phyloP scores from a whole-genome alignment of 2,113 vertebrate genomes.

The Laticauda colubrina region DNA sequence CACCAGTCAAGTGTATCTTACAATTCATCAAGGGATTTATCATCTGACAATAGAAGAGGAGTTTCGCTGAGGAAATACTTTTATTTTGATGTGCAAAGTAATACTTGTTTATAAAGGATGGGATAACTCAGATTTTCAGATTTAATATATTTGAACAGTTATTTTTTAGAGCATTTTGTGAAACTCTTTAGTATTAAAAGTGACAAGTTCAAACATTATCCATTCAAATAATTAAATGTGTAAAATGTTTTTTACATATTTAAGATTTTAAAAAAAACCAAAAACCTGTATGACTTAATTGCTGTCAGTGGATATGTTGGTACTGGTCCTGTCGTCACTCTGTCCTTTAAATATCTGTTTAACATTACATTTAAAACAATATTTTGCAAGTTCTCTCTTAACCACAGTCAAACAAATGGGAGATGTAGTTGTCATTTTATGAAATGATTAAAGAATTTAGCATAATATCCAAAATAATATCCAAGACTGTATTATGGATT shows the following conservation, averaged over 20 bases:
- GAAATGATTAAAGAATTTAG: slow-evolving; percentile 5
- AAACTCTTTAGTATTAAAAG: slow-evolving; percentile 31
- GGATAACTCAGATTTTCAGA: slow-evolving; percentile 5
- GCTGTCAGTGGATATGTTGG: slow-evolving; percentile 34
- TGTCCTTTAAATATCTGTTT: slow-evolving; percentile 41
- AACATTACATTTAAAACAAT: slow-evolving; percentile 35
- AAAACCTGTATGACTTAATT: not conserved
- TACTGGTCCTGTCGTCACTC: slow-evolving; percentile 30
- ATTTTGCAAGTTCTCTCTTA: slow-evolving; percentile 23
- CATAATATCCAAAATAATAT: not conserved
- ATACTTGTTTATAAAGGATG: slow-evolving; percentile 19
- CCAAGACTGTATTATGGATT: not conserved
- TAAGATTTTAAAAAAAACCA: not conserved
- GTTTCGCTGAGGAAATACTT: slow-evolving; percentile 17
- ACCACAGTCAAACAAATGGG: not conserved
- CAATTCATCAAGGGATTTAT: slow-evolving; percentile 14
- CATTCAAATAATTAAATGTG: slow-evolving; percentile 24
- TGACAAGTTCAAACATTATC: slow-evolving; percentile 30
- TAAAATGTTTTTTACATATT: slow-evolving; percentile 39
- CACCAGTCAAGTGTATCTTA: not conserved
- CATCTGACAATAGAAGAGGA: slow-evolving; percentile 20
- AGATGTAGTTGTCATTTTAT: not conserved
- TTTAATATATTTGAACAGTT: slow-evolving; percentile 32
- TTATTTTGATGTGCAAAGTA: slow-evolving; percentile 4
- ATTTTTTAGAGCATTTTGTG: slow-evolving; percentile 35